Evolutionary conservation across 2,888 invertebrate genomes (phyloP).

Genomic region (Rugalucina vietnamica): DNA sequence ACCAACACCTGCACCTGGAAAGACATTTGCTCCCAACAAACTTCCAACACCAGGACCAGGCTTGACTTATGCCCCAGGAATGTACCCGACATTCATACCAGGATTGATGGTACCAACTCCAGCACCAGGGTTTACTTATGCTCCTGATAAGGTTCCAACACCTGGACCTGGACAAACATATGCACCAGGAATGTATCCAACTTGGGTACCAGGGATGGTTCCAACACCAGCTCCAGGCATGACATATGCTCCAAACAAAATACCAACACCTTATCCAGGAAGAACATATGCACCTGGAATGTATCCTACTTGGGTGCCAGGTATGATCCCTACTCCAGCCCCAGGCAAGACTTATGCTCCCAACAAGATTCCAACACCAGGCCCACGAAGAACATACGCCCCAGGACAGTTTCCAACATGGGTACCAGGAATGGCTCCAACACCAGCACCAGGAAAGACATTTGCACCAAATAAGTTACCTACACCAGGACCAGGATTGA

Average conservation of each 20-base stretch:
- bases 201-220: constrained; percentile 50
- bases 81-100: constrained; percentile 56
- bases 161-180: constrained; percentile 60
- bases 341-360: constrained; percentile 60
- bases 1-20: constrained; percentile 48
- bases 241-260: constrained; percentile 55
- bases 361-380: constrained; percentile 55
- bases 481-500: constrained; percentile 53
- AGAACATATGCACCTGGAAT: constrained; percentile 61
- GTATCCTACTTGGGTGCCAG: constrained; percentile 62
- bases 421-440: constrained; percentile 54
- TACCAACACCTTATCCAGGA: constrained; percentile 61
- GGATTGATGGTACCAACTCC: constrained; percentile 63
- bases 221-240: constrained; percentile 60
- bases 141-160: constrained; percentile 60
- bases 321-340: constrained; percentile 59
- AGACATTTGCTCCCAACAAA: constrained; percentile 52
- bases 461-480: constrained; percentile 55
- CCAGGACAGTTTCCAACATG: constrained; percentile 53
- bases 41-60: constrained; percentile 57
- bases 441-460: constrained; percentile 55
- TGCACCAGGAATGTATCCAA: constrained; percentile 56
- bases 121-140: constrained; percentile 54
- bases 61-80: constrained; percentile 53
- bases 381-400: constrained; percentile 53